Conservation (phyloP, 1,140 invertebrate species). For the Eufriesea mexicana region DNA sequence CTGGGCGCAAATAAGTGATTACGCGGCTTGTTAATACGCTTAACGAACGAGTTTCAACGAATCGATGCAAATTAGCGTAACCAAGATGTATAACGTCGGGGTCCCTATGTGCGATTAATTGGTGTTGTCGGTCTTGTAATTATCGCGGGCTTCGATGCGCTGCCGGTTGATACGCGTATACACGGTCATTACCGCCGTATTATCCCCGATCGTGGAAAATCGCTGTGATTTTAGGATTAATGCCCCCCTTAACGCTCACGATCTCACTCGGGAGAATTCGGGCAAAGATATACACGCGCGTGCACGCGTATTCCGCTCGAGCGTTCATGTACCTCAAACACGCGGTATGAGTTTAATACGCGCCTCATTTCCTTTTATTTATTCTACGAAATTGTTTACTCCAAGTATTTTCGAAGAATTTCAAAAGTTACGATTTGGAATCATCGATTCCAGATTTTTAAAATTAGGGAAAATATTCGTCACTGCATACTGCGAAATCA, state of each 20-base stretch:
- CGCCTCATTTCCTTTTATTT: neutral
- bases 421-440: too few relatives aligned
- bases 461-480: too few relatives aligned
- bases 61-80: slow-evolving; percentile 27
- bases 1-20: slow-evolving; percentile 18
- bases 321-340: too few relatives aligned
- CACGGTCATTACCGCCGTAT: slow-evolving; percentile 2
- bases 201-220: slow-evolving; percentile 1
- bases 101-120: slow-evolving; percentile 16
- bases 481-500: too few relatives aligned
- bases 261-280: neutral
- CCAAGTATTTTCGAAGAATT: too few relatives aligned
- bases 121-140: slow-evolving; percentile 23
- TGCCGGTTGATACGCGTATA: neutral
- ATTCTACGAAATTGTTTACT: neutral
- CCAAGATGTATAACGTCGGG: slow-evolving; percentile 3
- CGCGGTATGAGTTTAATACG: neutral
- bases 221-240: slow-evolving; percentile 10
- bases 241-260: too few relatives aligned
- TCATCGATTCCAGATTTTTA: too few relatives aligned
- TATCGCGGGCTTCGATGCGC: neutral
- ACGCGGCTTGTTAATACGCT: neutral
- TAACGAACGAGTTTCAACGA: slow-evolving; percentile 29
- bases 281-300: too few relatives aligned
- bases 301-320: neutral